Evolutionary conservation across 2,888 invertebrate genomes (phyloP).

Genomic region (Sinohyriopsis cumingii): DNA sequence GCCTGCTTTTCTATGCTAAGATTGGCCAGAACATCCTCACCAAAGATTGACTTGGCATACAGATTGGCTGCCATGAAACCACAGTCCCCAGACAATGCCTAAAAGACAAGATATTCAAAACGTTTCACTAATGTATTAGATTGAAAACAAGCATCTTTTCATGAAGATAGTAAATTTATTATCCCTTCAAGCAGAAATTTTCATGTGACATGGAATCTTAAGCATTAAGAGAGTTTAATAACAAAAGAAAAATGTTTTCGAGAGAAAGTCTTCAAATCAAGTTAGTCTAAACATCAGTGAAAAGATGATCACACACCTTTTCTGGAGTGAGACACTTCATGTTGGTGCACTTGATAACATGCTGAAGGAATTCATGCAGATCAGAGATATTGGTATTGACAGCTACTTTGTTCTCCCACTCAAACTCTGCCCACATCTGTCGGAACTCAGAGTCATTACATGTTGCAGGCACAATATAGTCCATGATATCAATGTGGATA

Average conservation of each 20-base stretch:
- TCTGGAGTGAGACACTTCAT: constrained; percentile 99
- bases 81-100: constrained; percentile 95
- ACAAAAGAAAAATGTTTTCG: no score
- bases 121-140: background rate
- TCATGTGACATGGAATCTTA: no score
- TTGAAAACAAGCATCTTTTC: background rate
- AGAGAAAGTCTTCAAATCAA: no score
- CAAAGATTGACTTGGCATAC: constrained; percentile 95
- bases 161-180: background rate
- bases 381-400: constrained; percentile 94
- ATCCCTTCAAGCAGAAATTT: no score
- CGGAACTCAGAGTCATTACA: constrained; percentile 98
- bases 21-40: constrained; percentile 99
- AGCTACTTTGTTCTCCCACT: constrained; percentile 99
- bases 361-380: constrained; percentile 91
- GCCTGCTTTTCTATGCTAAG: constrained; percentile 92
- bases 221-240: no score
- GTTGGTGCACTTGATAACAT: constrained; percentile 94
- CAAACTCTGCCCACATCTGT: constrained; percentile 99
- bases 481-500: constrained; percentile 99
- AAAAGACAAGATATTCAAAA: constrained; percentile 30
- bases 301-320: constrained; percentile 75
- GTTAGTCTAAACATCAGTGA: no score
- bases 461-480: constrained; percentile 85
- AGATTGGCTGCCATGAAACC: constrained; percentile 99